Base-by-base conservation (phyloP, 64 coral and sea anemone species). In the Pachyseris speciosa region DNA sequence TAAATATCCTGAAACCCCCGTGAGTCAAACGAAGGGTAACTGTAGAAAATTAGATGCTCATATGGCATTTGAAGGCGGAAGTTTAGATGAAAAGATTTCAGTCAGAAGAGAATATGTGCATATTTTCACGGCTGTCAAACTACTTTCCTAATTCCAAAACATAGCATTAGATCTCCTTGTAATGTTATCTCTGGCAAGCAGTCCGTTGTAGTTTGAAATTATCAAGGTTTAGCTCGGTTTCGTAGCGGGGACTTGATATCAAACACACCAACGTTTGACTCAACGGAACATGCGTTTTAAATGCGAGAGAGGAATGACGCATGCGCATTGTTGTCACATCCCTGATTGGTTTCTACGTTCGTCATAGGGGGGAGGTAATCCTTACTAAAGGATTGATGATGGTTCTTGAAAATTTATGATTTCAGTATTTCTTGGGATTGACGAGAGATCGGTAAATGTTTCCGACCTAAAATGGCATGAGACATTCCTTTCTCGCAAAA, bases 401-500 rank as follows among this genome's bases (percentile, higher is more conserved):
- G 33, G 33, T 71, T 65, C 61, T 26, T 33, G 64, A 34, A 6
- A 5, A 17, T 32, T 37, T 36, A 8, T 19, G 27, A 22, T 16
- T 9, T 61, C 19, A 2, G 7, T 39, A 4, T 61, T 41, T 81
- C 22, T 63, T 24, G 22, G 3, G 55, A 9, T 36, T 52, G 74
- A 31, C 17, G 36, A 28, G 47, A 52, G 3, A 15, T 26, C 10
- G 40, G 77, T 53, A 81, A 81, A 81, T 39, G 53, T 81, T 81
- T 81, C 55, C 77, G 77, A 81, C 49, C 63, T n/a, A 24, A 17
- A 61, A 55, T 40, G 77, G 53, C 77, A 81, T 61, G 51, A 59
- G 52, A 22, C 77, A 81, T 63, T 81, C 52, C 36, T 81, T 81
- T 81, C 77, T 81, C 53, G 77, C 77, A 81, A 63, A 37, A 25